These are phyloP conservation scores for Homarus americanus DNA, from an alignment of 1,140 invertebrate species.

Conservation along the genomic window DNA sequence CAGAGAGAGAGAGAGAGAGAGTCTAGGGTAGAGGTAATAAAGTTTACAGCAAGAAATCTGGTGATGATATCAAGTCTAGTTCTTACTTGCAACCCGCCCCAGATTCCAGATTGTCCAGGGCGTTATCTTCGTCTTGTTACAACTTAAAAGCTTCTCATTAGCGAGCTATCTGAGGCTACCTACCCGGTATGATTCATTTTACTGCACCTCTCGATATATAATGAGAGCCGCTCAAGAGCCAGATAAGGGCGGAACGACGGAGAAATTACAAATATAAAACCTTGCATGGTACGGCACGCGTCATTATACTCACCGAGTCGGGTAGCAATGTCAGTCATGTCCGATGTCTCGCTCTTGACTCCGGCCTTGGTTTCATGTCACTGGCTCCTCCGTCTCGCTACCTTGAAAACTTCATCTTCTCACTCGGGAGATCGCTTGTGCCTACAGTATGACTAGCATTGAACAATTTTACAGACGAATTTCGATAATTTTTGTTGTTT, in stretches of 20 bases:
- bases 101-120: slow-evolving; percentile 45
- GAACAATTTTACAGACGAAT: neutral
- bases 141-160: neutral
- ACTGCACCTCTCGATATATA: neutral
- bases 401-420: neutral
- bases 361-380: slow-evolving; percentile 21
- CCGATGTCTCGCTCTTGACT: slow-evolving; percentile 30
- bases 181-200: neutral
- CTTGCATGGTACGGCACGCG: slow-evolving; percentile 21
- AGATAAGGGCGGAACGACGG: too few species aligned
- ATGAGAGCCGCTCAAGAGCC: neutral
- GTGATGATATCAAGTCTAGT: slow-evolving; percentile 52
- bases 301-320: slow-evolving; percentile 47
- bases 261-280: neutral
- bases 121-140: slow-evolving; percentile 3
- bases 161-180: too few species aligned
- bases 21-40: slow-evolving; percentile 32
- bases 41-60: slow-evolving; percentile 57
- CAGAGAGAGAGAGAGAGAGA: neutral
- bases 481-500: neutral
- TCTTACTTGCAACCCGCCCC: slow-evolving; percentile 21
- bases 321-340: slow-evolving; percentile 49
- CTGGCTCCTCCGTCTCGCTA: neutral
- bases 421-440: neutral
- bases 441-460: neutral